These are phyloP conservation scores for Simalia tracyae DNA, from an alignment of 2,797 vertebrate species.

Conservation along the genomic window DNA sequence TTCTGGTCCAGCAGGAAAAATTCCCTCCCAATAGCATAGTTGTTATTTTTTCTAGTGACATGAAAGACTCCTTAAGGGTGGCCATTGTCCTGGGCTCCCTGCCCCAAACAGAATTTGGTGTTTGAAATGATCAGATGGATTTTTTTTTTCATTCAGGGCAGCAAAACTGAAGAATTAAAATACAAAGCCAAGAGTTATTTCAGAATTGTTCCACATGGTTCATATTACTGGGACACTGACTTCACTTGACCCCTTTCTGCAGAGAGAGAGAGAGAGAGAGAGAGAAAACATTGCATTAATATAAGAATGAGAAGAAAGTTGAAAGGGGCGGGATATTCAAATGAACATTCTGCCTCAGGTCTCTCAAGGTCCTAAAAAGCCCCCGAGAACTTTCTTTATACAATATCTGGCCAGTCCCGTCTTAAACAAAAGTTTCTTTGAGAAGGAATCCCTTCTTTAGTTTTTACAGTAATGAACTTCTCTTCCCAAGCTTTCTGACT, in stretches of 20 bases:
- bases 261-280: background rate
- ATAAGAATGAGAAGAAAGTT: background rate
- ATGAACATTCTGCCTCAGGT: background rate
- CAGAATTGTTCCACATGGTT: background rate
- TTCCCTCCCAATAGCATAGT: background rate
- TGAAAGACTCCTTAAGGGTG: background rate
- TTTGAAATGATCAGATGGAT: background rate
- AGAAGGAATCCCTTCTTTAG: background rate
- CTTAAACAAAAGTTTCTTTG: conserved; percentile 11
- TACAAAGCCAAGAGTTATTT: background rate
- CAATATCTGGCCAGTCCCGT: background rate
- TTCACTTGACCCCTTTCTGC: too few species aligned
- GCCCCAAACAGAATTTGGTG: background rate
- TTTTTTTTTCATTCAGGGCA: background rate
- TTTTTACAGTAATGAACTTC: conserved; percentile 2
- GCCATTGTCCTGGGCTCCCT: background rate
- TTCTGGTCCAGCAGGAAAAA: background rate
- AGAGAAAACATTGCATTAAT: background rate
- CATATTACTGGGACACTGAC: background rate
- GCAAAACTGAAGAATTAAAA: background rate
- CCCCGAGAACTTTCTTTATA: background rate
- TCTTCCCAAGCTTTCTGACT: conserved; percentile 24
- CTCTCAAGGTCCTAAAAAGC: background rate
- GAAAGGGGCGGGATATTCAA: background rate
- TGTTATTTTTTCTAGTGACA: background rate